These are phyloP conservation scores for Melanaphis sacchari DNA, from an alignment of 1,140 invertebrate species.

Conservation along the genomic window DNA sequence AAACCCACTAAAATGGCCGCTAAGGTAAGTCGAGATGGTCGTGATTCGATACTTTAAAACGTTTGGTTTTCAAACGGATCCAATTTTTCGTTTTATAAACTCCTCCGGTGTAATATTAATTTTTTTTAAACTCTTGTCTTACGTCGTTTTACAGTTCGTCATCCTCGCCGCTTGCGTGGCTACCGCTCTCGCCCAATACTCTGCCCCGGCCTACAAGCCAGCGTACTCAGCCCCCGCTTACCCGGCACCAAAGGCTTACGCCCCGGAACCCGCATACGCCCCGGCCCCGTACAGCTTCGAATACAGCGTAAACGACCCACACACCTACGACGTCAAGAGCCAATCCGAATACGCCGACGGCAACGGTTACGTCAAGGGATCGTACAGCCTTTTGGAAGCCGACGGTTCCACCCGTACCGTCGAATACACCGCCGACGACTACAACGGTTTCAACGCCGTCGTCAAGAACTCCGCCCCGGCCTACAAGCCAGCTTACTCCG, in stretches of 20 bases:
- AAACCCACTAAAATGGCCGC: not conserved
- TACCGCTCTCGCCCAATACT: constrained; percentile 59
- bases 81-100: too few species aligned
- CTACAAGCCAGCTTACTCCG: constrained; percentile 63
- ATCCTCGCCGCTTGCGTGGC: constrained; percentile 13
- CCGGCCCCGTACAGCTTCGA: too few species aligned
- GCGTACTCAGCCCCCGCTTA: not conserved
- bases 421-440: constrained; percentile 65
- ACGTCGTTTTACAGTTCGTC: not conserved
- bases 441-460: constrained; percentile 60
- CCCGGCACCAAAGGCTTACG: too few species aligned
- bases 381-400: constrained; percentile 65
- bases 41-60: not conserved
- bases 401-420: constrained; percentile 69
- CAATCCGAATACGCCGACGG: constrained; percentile 59
- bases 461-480: constrained; percentile 59
- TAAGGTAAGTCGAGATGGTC: not conserved
- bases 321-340: too few species aligned
- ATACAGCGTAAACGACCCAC: too few species aligned
- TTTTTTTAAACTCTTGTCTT: not conserved
- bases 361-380: constrained; percentile 64
- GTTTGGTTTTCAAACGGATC: not conserved
- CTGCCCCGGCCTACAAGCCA: constrained; percentile 50
- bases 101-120: not conserved
- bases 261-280: too few species aligned